Conservation (phyloP, 1,140 invertebrate species). For the Lethocerus indicus region DNA sequence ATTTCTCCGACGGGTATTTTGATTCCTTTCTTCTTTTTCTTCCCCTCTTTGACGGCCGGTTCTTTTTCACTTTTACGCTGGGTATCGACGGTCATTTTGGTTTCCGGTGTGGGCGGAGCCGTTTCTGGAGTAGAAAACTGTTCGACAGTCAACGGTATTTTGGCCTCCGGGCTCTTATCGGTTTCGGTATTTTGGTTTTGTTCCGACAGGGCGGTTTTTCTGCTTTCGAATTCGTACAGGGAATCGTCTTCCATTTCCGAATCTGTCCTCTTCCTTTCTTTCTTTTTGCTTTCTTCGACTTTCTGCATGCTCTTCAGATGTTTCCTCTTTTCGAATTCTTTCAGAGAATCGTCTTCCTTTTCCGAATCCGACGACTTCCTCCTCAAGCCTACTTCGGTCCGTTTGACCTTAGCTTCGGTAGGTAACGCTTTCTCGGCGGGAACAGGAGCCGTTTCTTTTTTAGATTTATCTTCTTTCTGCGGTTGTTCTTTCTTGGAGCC, state of each 20-base stretch:
- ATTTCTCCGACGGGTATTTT: neutral
- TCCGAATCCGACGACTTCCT: conserved; percentile 18
- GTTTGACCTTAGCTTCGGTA: conserved; percentile 3
- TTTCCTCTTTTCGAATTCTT: conserved; percentile 7
- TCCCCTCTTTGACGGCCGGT: too few species aligned
- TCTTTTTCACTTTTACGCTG: too few species aligned
- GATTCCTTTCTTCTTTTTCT: too few species aligned
- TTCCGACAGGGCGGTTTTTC: conserved; percentile 5
- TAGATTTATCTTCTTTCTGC: neutral
- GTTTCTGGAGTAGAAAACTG: neutral
- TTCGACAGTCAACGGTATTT: neutral
- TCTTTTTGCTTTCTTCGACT: conserved; percentile 4
- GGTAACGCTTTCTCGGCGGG: too few species aligned
- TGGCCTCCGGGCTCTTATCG: conserved; percentile 2
- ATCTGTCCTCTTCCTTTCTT: conserved; percentile 12
- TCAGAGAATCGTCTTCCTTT: conserved; percentile 19
- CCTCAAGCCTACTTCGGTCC: conserved; percentile 8
- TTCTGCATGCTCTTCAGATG: too few species aligned
- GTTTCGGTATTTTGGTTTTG: neutral
- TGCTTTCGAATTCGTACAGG: conserved; percentile 15
- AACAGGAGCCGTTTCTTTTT: too few species aligned
- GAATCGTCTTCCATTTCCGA: conserved; percentile 19
- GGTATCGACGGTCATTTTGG: too few species aligned
- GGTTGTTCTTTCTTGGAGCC: neutral
- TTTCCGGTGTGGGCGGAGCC: too few species aligned